A percentile compares a stretch with the other conserved stretches of the same genome.
These are phyloP conservation scores for Thamnophis elegans DNA, from an alignment of 2,797 vertebrate species.

Conservation along the genomic window DNA sequence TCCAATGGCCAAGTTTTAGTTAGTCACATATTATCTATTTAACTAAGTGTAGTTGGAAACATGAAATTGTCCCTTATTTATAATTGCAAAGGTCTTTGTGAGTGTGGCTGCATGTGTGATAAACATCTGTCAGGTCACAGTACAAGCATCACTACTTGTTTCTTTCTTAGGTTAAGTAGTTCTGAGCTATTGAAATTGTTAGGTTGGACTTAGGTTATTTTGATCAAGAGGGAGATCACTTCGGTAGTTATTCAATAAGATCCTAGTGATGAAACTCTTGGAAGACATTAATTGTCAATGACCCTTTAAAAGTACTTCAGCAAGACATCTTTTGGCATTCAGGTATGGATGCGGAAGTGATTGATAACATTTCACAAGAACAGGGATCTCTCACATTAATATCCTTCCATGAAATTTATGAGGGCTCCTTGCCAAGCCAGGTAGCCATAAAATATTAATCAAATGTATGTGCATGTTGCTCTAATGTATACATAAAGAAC, in stretches of 20 bases:
- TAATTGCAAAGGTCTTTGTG: not conserved
- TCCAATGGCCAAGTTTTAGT: not conserved
- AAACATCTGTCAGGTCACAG: not conserved
- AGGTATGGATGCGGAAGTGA: slow-evolving; percentile 58
- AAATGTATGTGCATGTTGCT: slow-evolving; percentile 71
- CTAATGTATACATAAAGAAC: slow-evolving; percentile 70
- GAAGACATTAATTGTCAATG: slow-evolving; percentile 66
- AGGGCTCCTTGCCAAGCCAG: slow-evolving; percentile 64
- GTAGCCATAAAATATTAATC: slow-evolving; percentile 69
- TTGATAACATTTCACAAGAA: slow-evolving; percentile 62
- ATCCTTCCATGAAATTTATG: slow-evolving; percentile 67
- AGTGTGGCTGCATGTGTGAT: not conserved
- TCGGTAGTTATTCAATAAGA: slow-evolving; percentile 11
- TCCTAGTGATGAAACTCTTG: slow-evolving; percentile 41
- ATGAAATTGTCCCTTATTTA: not conserved
- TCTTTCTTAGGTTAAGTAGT: not conserved
- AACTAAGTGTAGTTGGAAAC: not conserved
- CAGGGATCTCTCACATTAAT: slow-evolving; percentile 62
- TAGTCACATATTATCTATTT: not conserved
- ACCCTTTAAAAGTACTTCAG: slow-evolving; percentile 57
- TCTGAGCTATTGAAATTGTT: not conserved
- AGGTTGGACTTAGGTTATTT: not conserved
- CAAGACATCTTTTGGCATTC: slow-evolving; percentile 66
- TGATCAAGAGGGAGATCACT: not conserved
- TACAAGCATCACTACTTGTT: not conserved